phyloP scores from a whole-genome alignment of 2,888 invertebrate genomes.

The Phasia obesa region DNA sequence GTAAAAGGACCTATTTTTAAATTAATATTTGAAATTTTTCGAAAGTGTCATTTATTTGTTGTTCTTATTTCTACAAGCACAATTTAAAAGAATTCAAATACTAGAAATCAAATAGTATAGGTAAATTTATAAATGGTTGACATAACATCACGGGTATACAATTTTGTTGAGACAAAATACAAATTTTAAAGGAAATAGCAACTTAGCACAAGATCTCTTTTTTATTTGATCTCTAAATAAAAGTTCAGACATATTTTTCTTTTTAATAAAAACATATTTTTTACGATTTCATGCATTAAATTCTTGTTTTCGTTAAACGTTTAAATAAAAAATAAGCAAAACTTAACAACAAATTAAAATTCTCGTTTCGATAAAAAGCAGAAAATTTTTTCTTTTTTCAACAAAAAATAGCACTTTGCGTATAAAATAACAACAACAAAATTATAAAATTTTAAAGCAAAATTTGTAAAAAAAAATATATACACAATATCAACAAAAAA shows the following conservation, averaged over 20 bases:
- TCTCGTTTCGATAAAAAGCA: slow-evolving; percentile 63
- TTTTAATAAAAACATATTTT: slow-evolving; percentile 9
- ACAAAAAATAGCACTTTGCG: slow-evolving; percentile 51
- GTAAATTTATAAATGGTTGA: too few relatives aligned
- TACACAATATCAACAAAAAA: slow-evolving; percentile 56
- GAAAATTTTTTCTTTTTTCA: slow-evolving; percentile 48
- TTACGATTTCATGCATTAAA: slow-evolving; percentile 38
- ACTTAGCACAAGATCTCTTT: slow-evolving; percentile 4
- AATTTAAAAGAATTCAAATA: too few relatives aligned
- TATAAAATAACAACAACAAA: slow-evolving; percentile 13
- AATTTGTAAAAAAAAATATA: slow-evolving; percentile 55
- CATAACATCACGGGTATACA: too few relatives aligned
- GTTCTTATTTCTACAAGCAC: too few relatives aligned
- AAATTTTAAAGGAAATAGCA: too few relatives aligned
- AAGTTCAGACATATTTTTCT: slow-evolving; percentile 21
- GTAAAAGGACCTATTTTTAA: too few relatives aligned
- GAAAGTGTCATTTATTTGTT: too few relatives aligned
- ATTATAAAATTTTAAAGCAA: slow-evolving; percentile 6
- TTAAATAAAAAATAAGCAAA: slow-evolving; percentile 23
- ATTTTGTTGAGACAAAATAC: too few relatives aligned
- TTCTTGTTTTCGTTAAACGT: slow-evolving; percentile 54
- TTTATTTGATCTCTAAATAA: slow-evolving; percentile 14
- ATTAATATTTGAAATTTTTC: too few relatives aligned
- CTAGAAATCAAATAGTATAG: too few relatives aligned
- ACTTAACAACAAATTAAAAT: slow-evolving; percentile 38